Evolutionary conservation across 2,888 invertebrate species (phyloP).

Genomic region (Syrista parreyssii): DNA sequence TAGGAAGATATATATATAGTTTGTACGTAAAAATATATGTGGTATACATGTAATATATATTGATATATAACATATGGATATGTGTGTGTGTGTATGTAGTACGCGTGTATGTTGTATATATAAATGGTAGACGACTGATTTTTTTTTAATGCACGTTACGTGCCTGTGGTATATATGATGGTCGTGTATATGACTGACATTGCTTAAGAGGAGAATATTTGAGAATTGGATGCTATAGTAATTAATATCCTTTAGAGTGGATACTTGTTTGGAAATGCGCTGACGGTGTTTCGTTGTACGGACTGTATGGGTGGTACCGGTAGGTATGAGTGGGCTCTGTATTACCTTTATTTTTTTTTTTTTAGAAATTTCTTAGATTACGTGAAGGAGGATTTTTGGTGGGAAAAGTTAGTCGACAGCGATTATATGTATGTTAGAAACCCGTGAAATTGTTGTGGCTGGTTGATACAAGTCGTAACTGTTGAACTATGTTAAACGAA

Average conservation of each 20-base stretch:
- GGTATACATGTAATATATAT: not conserved
- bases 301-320: not conserved
- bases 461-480: not conserved
- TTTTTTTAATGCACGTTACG: not conserved
- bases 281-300: not conserved
- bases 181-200: not conserved
- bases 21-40: constrained; percentile 9
- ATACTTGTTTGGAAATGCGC: not conserved
- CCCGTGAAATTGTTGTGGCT: not conserved
- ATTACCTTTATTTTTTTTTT: not conserved
- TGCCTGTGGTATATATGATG: not conserved
- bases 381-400: not conserved
- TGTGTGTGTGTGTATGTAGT: no score
- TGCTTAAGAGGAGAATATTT: not conserved
- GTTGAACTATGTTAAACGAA: not conserved
- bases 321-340: not conserved
- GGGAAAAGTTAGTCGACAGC: not conserved
- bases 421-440: not conserved
- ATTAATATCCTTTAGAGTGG: not conserved
- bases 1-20: constrained; percentile 18
- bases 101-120: not conserved
- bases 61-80: not conserved
- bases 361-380: no score
- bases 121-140: not conserved
- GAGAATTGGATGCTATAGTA: not conserved